Evolutionary conservation across 2,113 vertebrate species (phyloP).

Genomic region (Megatriorchis doriae): DNA sequence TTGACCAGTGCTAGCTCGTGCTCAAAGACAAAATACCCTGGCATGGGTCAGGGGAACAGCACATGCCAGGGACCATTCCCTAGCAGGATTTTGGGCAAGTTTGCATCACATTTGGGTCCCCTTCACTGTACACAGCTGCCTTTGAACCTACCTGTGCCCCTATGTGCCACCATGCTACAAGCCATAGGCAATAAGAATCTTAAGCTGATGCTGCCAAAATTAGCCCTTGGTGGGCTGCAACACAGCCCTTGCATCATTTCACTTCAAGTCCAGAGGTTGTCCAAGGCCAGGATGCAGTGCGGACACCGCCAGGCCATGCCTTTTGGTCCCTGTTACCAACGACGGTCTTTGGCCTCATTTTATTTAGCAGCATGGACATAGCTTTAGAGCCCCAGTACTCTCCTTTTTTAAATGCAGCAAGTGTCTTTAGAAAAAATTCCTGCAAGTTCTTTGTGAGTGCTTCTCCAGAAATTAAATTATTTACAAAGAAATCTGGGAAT

Average conservation of each 20-base stretch:
- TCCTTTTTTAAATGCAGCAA: background rate
- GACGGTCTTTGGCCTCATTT: background rate
- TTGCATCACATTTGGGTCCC: background rate
- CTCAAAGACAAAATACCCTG: background rate
- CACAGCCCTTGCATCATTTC: background rate
- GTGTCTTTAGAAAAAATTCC: background rate
- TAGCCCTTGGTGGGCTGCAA: background rate
- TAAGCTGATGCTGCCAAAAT: background rate
- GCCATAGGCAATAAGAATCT: background rate
- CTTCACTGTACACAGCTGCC: background rate
- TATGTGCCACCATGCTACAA: background rate
- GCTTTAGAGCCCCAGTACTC: background rate
- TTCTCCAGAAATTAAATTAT: background rate
- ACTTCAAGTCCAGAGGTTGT: background rate
- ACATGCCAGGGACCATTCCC: background rate
- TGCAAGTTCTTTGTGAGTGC: background rate
- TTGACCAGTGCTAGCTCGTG: background rate
- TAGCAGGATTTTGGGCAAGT: background rate
- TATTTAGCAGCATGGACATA: background rate
- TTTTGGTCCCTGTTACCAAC: background rate
- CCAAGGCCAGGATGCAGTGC: background rate
- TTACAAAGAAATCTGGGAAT: background rate
- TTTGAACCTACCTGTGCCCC: background rate
- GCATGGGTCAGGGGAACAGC: background rate
- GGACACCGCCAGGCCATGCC: background rate